phyloP scores from a whole-genome alignment of 2,113 vertebrate genomes.

The Neotoma lepida region DNA sequence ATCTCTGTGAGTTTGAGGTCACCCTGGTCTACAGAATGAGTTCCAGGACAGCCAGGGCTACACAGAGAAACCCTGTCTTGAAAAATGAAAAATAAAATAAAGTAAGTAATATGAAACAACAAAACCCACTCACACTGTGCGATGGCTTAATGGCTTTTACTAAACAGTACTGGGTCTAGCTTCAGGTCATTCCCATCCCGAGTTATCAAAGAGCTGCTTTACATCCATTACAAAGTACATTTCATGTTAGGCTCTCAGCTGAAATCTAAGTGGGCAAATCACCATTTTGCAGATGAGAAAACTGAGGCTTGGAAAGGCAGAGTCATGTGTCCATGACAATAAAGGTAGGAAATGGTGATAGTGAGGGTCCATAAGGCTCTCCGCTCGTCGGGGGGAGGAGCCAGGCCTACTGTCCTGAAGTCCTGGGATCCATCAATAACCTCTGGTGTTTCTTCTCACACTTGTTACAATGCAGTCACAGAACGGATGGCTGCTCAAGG shows the following conservation, averaged over 20 bases:
- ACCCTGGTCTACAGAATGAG: background rate
- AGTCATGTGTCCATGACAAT: background rate
- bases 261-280: background rate
- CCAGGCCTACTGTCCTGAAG: background rate
- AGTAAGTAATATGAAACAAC: no score
- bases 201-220: background rate
- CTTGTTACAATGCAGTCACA: background rate
- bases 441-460: background rate
- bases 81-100: background rate
- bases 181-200: background rate
- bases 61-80: no score
- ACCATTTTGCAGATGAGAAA: background rate
- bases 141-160: rapidly evolving
- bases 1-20: background rate
- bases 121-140: background rate
- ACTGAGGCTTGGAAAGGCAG: background rate
- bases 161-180: background rate
- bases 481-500: no score
- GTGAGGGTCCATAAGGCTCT: background rate
- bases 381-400: background rate
- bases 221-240: background rate
- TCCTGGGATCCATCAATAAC: background rate
- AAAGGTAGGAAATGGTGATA: background rate
- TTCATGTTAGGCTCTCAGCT: background rate
- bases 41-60: background rate